Conservation (phyloP, 1,140 invertebrate species). For the Leptoteleia sp. region DNA sequence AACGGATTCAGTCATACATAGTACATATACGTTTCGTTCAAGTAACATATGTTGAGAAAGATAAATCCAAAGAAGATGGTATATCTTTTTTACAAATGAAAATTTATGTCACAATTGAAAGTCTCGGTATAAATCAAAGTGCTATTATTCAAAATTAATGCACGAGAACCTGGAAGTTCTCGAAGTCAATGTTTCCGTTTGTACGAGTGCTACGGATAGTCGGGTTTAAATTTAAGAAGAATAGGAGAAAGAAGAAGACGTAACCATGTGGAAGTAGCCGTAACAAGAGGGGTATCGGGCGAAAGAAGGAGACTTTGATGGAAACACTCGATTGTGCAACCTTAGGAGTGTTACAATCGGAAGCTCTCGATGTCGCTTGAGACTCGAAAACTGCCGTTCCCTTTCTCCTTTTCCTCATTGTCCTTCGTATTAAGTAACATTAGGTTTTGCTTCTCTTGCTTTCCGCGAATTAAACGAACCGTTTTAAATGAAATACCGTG, state of each 20-base stretch:
- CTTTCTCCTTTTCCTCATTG: slow-evolving; percentile 43
- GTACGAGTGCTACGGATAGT: slow-evolving; percentile 28
- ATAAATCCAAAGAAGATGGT: too few species aligned
- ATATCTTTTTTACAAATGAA: slow-evolving; percentile 5
- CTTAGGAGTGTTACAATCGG: slow-evolving; percentile 68
- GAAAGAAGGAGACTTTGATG: slow-evolving; percentile 68
- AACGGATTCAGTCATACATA: too few species aligned
- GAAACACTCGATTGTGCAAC: slow-evolving; percentile 69
- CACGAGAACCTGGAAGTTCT: slow-evolving; percentile 47
- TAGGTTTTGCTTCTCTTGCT: slow-evolving; percentile 37
- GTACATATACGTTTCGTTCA: too few species aligned
- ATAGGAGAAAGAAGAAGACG: slow-evolving; percentile 20
- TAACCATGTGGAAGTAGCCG: slow-evolving; percentile 18
- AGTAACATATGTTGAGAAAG: too few species aligned
- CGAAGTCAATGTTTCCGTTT: slow-evolving; percentile 61
- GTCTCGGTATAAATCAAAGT: slow-evolving; percentile 37
- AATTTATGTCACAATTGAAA: slow-evolving; percentile 28
- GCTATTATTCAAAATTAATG: slow-evolving; percentile 55
- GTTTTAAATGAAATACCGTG: slow-evolving; percentile 27
- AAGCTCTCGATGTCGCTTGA: slow-evolving; percentile 66
- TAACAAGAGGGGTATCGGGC: slow-evolving; percentile 14
- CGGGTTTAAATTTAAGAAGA: slow-evolving; percentile 41
- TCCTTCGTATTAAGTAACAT: slow-evolving; percentile 54
- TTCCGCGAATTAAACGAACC: slow-evolving; percentile 38
- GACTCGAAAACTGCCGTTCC: slow-evolving; percentile 43